Conservation (phyloP, 23 tunicate species). For the Styela clava region DNA sequence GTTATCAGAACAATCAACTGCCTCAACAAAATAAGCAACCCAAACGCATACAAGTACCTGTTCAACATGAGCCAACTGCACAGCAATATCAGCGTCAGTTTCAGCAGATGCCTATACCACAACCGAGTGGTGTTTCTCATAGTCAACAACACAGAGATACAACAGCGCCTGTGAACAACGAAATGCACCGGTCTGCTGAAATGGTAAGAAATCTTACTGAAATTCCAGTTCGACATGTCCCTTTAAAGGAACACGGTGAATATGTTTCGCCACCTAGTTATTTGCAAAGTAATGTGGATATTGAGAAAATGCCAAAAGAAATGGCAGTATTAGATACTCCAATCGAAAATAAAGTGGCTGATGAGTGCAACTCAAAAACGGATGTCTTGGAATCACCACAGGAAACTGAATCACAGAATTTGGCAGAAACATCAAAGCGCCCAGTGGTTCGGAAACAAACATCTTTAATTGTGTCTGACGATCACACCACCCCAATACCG, state of each 20-base stretch:
- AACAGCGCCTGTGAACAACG: neutral
- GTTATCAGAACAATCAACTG: constrained; percentile 1
- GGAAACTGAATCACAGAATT: neutral
- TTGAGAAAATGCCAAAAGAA: neutral
- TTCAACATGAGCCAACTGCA: constrained; percentile 8
- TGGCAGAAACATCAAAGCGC: neutral
- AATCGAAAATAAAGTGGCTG: neutral
- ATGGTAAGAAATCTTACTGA: constrained; percentile 17
- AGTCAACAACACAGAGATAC: neutral
- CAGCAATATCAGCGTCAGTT: constrained; percentile 3
- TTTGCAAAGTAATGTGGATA: neutral
- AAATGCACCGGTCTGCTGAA: neutral
- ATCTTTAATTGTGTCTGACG: constrained; percentile 22
- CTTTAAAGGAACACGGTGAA: neutral
- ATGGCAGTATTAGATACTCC: neutral
- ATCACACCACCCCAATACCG: constrained; percentile 26
- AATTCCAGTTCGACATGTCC: constrained; percentile 23
- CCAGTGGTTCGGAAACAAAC: constrained; percentile 19
- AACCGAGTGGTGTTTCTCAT: neutral
- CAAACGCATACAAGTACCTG: constrained; percentile 11
- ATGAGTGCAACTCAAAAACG: neutral
- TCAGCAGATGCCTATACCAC: constrained; percentile 30
- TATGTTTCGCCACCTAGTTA: neutral
- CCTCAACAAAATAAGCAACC: constrained; percentile 1
- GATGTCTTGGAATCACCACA: neutral